Percentiles rank a stretch among this genome's conserved stretches.
These are phyloP conservation scores for Magallana gigas DNA, from an alignment of 1,140 invertebrate species.

Conservation along the genomic window DNA sequence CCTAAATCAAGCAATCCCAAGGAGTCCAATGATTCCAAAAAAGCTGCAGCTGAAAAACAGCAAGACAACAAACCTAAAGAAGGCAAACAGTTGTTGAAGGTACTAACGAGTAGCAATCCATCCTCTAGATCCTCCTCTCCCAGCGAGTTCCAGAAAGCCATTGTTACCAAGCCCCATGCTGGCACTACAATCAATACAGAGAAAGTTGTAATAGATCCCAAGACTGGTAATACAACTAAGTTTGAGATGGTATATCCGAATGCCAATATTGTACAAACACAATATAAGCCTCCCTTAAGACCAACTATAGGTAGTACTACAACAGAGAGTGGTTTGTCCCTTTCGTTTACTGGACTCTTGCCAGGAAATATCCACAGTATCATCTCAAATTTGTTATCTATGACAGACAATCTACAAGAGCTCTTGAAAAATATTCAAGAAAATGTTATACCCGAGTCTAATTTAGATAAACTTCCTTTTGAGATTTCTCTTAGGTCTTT, in stretches of 20 bases:
- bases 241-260: constrained; percentile 41
- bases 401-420: constrained; percentile 20
- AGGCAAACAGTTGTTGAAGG: constrained; percentile 11
- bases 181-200: constrained; percentile 25
- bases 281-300: neutral
- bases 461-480: constrained; percentile 18
- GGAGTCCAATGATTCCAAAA: constrained; percentile 14
- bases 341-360: constrained; percentile 21
- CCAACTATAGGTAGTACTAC: neutral
- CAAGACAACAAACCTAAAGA: constrained; percentile 31
- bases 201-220: constrained; percentile 13
- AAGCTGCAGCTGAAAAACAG: constrained; percentile 39
- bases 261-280: constrained; percentile 2
- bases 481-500: constrained; percentile 35
- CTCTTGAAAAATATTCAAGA: constrained; percentile 32
- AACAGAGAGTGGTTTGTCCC: neutral
- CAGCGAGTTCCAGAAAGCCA: constrained; percentile 17
- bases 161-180: constrained; percentile 3
- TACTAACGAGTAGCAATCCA: neutral
- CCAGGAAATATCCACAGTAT: constrained; percentile 44
- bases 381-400: constrained; percentile 21
- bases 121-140: neutral
- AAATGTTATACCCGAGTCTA: constrained; percentile 34
- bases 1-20: neutral
- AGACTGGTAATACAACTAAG: neutral